These are phyloP conservation scores for Eupsilia transversa DNA, from an alignment of 2,888 invertebrate species.

Conservation along the genomic window DNA sequence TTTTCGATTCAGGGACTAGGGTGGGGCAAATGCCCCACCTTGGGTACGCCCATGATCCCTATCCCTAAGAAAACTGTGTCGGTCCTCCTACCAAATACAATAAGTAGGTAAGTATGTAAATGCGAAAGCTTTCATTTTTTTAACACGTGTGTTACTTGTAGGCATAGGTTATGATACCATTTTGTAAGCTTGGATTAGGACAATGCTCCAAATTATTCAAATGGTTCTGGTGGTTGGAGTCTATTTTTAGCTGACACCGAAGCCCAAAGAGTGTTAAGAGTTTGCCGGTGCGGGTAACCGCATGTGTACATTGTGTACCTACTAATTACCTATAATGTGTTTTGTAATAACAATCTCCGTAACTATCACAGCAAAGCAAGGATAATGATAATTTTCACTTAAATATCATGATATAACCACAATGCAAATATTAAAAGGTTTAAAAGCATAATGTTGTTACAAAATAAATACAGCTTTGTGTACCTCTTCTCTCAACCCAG, in stretches of 20 bases:
- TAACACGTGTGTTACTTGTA: background rate
- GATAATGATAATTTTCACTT: conserved; percentile 33
- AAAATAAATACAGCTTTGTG: conserved; percentile 55
- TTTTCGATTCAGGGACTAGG: too few species aligned
- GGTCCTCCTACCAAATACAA: too few species aligned
- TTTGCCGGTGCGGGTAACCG: background rate
- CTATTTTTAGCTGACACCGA: conserved; percentile 9
- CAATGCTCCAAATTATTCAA: conserved; percentile 5
- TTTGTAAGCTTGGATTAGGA: conserved; percentile 32
- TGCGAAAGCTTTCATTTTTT: background rate
- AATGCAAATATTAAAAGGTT: conserved; percentile 56
- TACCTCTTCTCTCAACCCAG: conserved; percentile 31
- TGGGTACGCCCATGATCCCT: too few species aligned
- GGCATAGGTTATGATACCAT: background rate
- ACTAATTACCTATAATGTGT: conserved; percentile 8
- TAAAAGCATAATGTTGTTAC: conserved; percentile 42
- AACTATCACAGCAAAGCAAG: conserved; percentile 18
- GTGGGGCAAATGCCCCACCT: too few species aligned
- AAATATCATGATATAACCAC: conserved; percentile 34
- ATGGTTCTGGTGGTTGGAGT: background rate
- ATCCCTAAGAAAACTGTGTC: background rate
- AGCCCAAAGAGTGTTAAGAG: conserved; percentile 7
- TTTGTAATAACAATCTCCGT: conserved; percentile 39
- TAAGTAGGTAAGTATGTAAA: conserved; percentile 11
- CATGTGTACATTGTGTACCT: too few species aligned